Percentiles rank a stretch among this genome's conserved stretches.
phyloP scores from a whole-genome alignment of 2,797 vertebrate genomes.

The Sphaeramia orbicularis region DNA sequence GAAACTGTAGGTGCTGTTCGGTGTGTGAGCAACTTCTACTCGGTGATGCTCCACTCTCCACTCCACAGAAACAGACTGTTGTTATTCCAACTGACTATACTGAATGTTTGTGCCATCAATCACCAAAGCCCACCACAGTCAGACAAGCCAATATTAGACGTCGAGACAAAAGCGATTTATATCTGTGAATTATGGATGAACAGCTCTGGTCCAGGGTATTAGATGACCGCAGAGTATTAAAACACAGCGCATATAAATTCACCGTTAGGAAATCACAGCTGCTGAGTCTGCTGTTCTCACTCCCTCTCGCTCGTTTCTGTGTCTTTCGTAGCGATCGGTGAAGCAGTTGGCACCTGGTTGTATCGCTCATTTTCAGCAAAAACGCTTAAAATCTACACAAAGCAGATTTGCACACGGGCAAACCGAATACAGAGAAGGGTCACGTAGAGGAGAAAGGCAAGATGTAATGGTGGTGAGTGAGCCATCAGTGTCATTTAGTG shows the following conservation, averaged over 20 bases:
- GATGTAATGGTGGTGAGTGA: slow-evolving; percentile 13
- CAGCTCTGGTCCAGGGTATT: slow-evolving; percentile 59
- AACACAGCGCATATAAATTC: slow-evolving; percentile 68
- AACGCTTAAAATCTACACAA: slow-evolving; percentile 24
- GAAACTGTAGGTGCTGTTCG: slow-evolving; percentile 20
- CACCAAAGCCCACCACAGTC: slow-evolving; percentile 65
- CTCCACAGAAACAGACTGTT: slow-evolving; percentile 39
- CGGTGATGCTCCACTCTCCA: slow-evolving; percentile 36
- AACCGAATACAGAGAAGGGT: slow-evolving; percentile 21
- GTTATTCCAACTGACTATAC: slow-evolving; percentile 56
- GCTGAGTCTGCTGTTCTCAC: slow-evolving; percentile 64
- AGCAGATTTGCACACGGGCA: slow-evolving; percentile 37
- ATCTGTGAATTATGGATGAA: slow-evolving; percentile 66
- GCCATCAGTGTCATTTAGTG: slow-evolving; percentile 26
- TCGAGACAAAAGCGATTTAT: slow-evolving; percentile 64
- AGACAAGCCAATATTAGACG: slow-evolving; percentile 67
- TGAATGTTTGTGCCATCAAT: slow-evolving; percentile 69
- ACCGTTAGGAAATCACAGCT: slow-evolving; percentile 52
- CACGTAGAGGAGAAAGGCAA: slow-evolving; percentile 15
- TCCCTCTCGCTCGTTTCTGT: slow-evolving; percentile 9
- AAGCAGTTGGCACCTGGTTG: slow-evolving; percentile 42
- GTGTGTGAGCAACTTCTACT: slow-evolving; percentile 27
- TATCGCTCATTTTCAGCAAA: slow-evolving; percentile 24
- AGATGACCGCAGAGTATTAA: slow-evolving; percentile 73
- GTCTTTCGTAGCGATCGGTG: slow-evolving; percentile 29